phyloP scores from a whole-genome alignment of 37 sponge, comb jelly and placozoan species.

The Halichondria panicea region DNA sequence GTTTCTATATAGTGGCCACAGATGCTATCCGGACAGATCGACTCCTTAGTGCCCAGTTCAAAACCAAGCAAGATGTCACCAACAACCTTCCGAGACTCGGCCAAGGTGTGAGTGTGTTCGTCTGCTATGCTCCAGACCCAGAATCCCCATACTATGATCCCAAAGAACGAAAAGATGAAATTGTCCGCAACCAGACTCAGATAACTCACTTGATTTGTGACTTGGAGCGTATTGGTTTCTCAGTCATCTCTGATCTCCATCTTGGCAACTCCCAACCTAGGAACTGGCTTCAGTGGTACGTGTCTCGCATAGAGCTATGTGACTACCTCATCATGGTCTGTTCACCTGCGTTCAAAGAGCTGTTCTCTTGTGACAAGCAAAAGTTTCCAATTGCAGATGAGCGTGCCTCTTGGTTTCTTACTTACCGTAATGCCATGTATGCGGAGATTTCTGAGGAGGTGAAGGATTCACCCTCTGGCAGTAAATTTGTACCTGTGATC shows the following conservation, averaged over 20 bases:
- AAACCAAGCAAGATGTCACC: constrained; percentile 17
- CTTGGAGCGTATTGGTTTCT: neutral
- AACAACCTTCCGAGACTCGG: constrained; percentile 16
- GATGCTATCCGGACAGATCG: neutral
- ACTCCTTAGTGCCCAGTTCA: neutral
- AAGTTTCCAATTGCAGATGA: neutral
- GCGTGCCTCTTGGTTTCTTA: neutral
- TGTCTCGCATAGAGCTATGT: constrained; percentile 26
- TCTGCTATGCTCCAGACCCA: constrained; percentile 55
- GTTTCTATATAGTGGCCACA: neutral
- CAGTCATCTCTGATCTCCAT: constrained; percentile 33
- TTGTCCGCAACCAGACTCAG: no score
- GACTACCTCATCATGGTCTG: constrained; percentile 44
- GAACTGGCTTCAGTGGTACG: constrained; percentile 48
- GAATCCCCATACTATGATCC: constrained; percentile 22
- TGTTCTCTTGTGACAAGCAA: neutral
- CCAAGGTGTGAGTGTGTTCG: constrained; percentile 41
- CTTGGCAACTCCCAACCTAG: constrained; percentile 16
- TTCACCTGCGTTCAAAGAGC: constrained; percentile 52
- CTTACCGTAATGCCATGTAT: constrained; percentile 23
- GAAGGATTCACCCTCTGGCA: neutral
- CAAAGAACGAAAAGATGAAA: no score
- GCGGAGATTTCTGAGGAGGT: neutral
- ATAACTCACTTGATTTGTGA: neutral
- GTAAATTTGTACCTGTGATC: constrained; percentile 48